Evolutionary conservation across 2,797 vertebrate species (phyloP).

Genomic region (Choloepus didactylus): DNA sequence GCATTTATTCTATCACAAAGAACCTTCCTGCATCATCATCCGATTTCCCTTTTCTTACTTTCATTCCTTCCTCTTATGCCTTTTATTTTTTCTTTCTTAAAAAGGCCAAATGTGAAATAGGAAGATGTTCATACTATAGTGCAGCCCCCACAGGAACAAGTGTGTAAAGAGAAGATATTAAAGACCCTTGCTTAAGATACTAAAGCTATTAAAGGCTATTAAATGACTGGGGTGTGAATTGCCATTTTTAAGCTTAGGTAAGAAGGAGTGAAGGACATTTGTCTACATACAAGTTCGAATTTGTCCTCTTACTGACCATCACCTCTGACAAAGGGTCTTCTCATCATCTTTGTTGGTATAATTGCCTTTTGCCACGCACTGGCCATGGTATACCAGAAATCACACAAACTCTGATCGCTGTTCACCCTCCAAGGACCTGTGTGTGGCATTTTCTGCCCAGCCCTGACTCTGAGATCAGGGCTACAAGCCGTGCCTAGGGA

Average conservation of each 20-base stretch:
- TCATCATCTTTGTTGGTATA: not conserved
- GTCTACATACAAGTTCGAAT: not conserved
- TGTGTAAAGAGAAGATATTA: not conserved
- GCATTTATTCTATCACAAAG: constrained; percentile 59
- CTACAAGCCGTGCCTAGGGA: not conserved
- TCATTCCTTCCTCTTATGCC: not conserved
- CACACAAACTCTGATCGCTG: accelerated
- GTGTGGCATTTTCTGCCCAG: not conserved
- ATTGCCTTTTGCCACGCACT: not conserved
- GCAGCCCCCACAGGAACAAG: not conserved
- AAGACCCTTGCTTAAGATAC: not conserved
- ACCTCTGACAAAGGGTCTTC: not conserved
- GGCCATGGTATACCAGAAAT: not conserved
- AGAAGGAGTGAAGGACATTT: not conserved
- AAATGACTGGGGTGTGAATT: not conserved
- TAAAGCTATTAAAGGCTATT: not conserved
- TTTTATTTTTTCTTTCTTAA: constrained; percentile 8
- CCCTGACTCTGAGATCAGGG: not conserved
- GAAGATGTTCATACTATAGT: not conserved
- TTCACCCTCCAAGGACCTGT: not conserved
- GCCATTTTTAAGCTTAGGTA: not conserved
- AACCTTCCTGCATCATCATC: not conserved
- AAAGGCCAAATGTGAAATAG: not conserved
- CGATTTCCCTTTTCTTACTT: constrained; percentile 1
- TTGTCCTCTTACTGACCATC: not conserved